Evolutionary conservation across 1,140 invertebrate genomes (phyloP).

Genomic region (Drosophila mayri): DNA sequence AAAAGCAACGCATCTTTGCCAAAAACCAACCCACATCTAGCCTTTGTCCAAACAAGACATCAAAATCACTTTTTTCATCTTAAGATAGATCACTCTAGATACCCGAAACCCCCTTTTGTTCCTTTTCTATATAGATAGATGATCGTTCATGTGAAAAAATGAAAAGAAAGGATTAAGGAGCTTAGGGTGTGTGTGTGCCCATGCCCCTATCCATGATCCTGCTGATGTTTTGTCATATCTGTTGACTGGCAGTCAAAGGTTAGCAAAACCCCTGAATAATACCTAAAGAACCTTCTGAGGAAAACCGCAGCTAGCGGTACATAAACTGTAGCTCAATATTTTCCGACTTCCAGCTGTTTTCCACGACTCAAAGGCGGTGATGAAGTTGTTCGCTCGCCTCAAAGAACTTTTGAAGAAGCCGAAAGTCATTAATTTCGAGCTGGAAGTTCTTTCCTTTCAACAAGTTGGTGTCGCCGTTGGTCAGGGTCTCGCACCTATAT

Average conservation of each 20-base stretch:
- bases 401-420: slow-evolving; percentile 68
- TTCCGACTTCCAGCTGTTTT: slow-evolving; percentile 63
- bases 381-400: slow-evolving; percentile 57
- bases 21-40: slow-evolving; percentile 20
- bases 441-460: slow-evolving; percentile 61
- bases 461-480: slow-evolving; percentile 52
- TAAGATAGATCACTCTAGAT: slow-evolving; percentile 28
- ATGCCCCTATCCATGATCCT: slow-evolving; percentile 38
- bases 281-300: slow-evolving; percentile 3
- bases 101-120: slow-evolving; percentile 10
- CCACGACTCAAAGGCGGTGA: slow-evolving; percentile 25
- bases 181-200: slow-evolving; percentile 21
- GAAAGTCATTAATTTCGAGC: slow-evolving; percentile 67
- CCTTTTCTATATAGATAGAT: slow-evolving; percentile 8
- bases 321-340: slow-evolving; percentile 24
- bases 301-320: slow-evolving; percentile 63
- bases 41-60: slow-evolving; percentile 12
- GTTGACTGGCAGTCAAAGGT: slow-evolving; percentile 48
- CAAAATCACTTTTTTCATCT: slow-evolving; percentile 13
- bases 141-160: slow-evolving; percentile 38
- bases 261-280: slow-evolving; percentile 38
- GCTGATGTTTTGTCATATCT: slow-evolving; percentile 47
- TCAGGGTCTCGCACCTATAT: slow-evolving; percentile 33
- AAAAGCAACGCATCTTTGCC: slow-evolving; percentile 8
- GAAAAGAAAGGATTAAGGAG: slow-evolving; percentile 45